phyloP scores from a whole-genome alignment of 2,113 vertebrate genomes.

The Indicator maculatus region DNA sequence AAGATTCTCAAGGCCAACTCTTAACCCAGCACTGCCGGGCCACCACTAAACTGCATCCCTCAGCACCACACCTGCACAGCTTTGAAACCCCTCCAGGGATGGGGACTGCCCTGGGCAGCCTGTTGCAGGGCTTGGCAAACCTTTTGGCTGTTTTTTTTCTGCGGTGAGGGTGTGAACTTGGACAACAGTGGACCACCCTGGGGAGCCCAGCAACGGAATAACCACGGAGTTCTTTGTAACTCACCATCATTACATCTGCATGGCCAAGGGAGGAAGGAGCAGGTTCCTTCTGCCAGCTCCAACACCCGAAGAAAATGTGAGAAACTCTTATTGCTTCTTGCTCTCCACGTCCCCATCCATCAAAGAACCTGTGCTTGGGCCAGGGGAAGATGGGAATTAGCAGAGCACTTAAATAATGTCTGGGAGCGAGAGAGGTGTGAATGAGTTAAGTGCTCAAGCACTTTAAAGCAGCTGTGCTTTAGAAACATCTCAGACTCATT shows the following conservation, averaged over 20 bases:
- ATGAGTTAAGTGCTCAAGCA: neutral
- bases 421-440: neutral
- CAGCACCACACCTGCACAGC: too few species aligned
- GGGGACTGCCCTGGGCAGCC: too few species aligned
- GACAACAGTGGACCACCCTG: too few species aligned
- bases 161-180: neutral
- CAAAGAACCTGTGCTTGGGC: neutral
- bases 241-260: neutral
- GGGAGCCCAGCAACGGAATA: neutral
- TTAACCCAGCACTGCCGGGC: too few species aligned
- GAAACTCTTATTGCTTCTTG: neutral
- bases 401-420: neutral
- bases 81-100: too few species aligned
- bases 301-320: neutral
- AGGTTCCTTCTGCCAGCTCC: neutral
- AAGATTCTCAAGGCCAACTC: too few species aligned
- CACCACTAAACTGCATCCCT: too few species aligned
- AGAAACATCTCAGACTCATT: neutral
- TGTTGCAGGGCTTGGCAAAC: too few species aligned
- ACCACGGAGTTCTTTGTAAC: neutral
- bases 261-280: neutral
- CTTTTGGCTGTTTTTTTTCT: neutral
- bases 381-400: neutral
- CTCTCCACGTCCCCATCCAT: neutral
- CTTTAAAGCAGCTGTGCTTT: neutral